Percentiles rank a stretch among this genome's conserved stretches.
Evolutionary conservation across 2,113 vertebrate species (phyloP).

Genomic region (Nestor notabilis): DNA sequence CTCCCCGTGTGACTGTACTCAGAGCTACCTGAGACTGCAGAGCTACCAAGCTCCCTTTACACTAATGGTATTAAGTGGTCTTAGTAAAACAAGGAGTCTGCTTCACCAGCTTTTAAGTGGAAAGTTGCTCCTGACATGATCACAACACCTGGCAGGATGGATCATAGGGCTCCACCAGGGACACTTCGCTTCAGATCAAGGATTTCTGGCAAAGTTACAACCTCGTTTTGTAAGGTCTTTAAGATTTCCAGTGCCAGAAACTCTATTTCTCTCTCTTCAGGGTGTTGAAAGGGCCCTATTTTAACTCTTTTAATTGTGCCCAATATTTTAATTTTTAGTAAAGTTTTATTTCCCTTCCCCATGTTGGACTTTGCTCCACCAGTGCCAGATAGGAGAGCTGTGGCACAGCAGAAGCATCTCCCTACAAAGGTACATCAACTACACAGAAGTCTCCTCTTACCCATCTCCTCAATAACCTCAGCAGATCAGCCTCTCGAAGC

Average conservation of each 20-base stretch:
- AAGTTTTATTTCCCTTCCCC: neutral
- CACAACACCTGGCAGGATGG: accelerated
- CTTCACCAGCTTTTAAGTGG: neutral
- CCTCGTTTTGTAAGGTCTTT: neutral
- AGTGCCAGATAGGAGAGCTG: neutral
- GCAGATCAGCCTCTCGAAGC: neutral
- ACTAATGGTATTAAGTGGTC: neutral
- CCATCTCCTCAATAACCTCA: neutral
- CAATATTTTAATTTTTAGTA: neutral
- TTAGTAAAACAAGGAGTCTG: neutral
- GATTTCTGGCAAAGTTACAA: neutral
- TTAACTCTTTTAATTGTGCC: neutral
- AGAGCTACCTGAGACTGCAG: neutral
- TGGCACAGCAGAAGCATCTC: neutral
- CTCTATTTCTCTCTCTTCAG: neutral
- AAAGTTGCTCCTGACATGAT: neutral
- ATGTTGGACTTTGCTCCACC: neutral
- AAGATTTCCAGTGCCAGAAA: neutral
- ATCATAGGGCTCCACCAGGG: neutral
- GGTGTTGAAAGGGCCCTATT: neutral
- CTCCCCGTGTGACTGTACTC: neutral
- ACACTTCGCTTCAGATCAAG: neutral
- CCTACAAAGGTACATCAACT: neutral
- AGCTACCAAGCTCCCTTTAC: neutral
- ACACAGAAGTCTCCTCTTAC: neutral